A percentile compares a stretch with the other conserved stretches of the same genome.
These are phyloP conservation scores for Matsumurasca onukii DNA, from an alignment of 1,140 invertebrate species.

Conservation along the genomic window DNA sequence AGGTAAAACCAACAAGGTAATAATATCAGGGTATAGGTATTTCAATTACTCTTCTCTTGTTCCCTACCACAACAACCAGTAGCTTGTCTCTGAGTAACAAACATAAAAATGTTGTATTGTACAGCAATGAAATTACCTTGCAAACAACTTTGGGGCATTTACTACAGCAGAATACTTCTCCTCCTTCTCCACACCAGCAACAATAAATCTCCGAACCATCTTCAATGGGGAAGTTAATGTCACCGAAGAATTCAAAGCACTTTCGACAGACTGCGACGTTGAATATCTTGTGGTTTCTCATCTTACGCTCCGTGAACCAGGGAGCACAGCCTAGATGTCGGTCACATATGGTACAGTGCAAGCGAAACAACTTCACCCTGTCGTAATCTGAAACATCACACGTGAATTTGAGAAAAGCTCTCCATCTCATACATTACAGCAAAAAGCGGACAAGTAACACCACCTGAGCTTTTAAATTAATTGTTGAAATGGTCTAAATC, in stretches of 20 bases:
- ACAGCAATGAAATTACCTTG: conserved; percentile 42
- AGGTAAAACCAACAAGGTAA: too few species aligned
- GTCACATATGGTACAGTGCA: conserved; percentile 25
- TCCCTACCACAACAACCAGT: too few species aligned
- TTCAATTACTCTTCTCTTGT: too few species aligned
- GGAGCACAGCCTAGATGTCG: conserved; percentile 13
- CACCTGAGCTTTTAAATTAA: neutral
- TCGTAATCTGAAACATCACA: conserved; percentile 20
- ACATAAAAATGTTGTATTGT: too few species aligned
- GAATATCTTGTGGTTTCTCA: conserved; percentile 13
- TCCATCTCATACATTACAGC: neutral
- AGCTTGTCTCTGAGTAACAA: too few species aligned
- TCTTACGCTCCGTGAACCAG: neutral
- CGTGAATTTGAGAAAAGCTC: neutral
- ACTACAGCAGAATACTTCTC: conserved; percentile 53
- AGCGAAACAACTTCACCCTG: conserved; percentile 5
- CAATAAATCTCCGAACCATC: conserved; percentile 55
- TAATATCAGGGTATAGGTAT: too few species aligned
- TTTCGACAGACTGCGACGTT: conserved; percentile 42
- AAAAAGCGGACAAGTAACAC: neutral
- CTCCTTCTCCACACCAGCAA: conserved; percentile 58
- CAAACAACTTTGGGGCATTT: conserved; percentile 54
- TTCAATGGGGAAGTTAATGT: conserved; percentile 50
- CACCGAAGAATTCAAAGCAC: conserved; percentile 52
- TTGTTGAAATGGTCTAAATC: neutral